phyloP scores from a whole-genome alignment of 1,140 invertebrate species.

The Drosophila pallidifrons region DNA sequence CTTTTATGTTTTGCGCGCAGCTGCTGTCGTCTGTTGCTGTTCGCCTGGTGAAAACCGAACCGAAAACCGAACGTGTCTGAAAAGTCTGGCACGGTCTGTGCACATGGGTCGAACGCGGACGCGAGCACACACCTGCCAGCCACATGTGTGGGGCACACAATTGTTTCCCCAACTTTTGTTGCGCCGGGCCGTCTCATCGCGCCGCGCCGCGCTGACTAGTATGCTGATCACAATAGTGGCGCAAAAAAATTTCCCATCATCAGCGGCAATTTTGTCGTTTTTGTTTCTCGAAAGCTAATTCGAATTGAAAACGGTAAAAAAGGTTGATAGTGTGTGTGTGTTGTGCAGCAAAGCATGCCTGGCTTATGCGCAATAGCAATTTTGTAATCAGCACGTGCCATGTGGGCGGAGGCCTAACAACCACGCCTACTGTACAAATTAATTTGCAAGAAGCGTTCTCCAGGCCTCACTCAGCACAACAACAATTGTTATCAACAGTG shows the following conservation, averaged over 20 bases:
- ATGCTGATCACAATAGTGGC: conserved; percentile 29
- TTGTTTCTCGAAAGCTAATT: background rate
- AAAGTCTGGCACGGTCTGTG: conserved; percentile 77
- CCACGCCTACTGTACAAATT: conserved; percentile 79
- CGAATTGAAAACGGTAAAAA: conserved; percentile 11
- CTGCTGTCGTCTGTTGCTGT: conserved; percentile 31
- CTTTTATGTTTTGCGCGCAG: background rate
- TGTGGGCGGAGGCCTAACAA: conserved; percentile 80
- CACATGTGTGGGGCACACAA: conserved; percentile 52
- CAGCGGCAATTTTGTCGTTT: conserved; percentile 6
- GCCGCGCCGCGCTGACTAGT: conserved; percentile 1
- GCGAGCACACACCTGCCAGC: conserved; percentile 29
- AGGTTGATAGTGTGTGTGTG: background rate
- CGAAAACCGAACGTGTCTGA: conserved; percentile 82
- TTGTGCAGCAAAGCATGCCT: conserved; percentile 6
- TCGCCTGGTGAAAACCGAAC: conserved; percentile 75
- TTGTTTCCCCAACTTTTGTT: conserved; percentile 59
- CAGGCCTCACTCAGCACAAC: conserved; percentile 20
- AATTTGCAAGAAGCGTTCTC: conserved; percentile 73
- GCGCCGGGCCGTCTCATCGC: background rate
- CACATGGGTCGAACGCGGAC: conserved; percentile 60
- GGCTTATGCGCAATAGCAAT: conserved; percentile 53
- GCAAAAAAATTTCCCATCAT: conserved; percentile 30
- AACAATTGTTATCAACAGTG: conserved; percentile 58
- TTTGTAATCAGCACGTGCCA: conserved; percentile 57